Evolutionary conservation across 35 echinoderm and acorn worm genomes (phyloP), one percentile per base, ranked within the genome.

Genomic region (Heliocidaris tuberculata): DNA sequence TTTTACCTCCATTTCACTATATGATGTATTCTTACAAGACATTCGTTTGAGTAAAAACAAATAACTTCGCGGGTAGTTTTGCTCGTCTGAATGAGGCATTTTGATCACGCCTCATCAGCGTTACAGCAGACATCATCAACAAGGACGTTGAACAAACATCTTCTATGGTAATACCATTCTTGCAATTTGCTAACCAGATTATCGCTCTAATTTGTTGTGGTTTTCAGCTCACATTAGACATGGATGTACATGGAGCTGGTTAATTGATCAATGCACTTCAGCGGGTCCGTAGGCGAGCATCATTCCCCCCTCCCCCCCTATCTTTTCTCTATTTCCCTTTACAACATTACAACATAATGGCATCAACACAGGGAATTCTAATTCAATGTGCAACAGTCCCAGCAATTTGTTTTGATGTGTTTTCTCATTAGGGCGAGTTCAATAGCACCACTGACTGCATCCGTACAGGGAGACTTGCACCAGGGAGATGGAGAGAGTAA

Each of bases 141-240:
- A 27, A 24, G 65, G 65, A 78, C 8, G 27, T 19, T 24, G 27
- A 78, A 78, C 65, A 78, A 78, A 78, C 65, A 78, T 78, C 65
- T 78, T 78, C 65, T 78, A 19, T 78, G 65, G 24, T 78, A 78
- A 78, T 17, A 78, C 65, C 65, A 78, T 78, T 78, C 65, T 78
- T 27, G 27, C 65, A 78, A 78, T 78, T 78, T 27, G 27, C 65
- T 78, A 78, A 78, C 65, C 65, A n/a, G 65, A 78, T 78, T 78
- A 78, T 78, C 65, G 65, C 65, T 78, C 65, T 78, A 78, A 78
- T 78, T 78, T 78, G 65, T 78, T 78, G 65, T 78, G 65, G 65
- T 78, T 78, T 78, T 78, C 65, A n/a, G 65, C 65, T 78, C 21
- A 78, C 27, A 7, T 78, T 78, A 78, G 21, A n/a, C 65, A 78